A percentile compares a stretch with the other conserved stretches of the same genome.
phyloP scores from a whole-genome alignment of 2,797 vertebrate species.

The Antrozous pallidus region DNA sequence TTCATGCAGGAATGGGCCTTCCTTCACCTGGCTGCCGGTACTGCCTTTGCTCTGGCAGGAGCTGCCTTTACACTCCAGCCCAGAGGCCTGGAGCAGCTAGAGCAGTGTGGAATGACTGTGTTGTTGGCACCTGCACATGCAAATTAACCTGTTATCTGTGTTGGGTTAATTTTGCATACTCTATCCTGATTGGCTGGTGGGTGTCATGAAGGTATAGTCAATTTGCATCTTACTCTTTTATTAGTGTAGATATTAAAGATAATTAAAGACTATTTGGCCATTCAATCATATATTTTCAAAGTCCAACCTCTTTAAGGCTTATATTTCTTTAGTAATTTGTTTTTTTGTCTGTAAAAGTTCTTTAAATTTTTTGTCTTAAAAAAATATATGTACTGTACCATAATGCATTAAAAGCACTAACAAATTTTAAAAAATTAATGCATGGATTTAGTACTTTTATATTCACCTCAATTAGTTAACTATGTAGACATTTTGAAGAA shows the following conservation, averaged over 20 bases:
- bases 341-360: not conserved
- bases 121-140: no score
- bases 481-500: slow-evolving; percentile 16
- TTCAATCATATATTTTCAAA: slow-evolving; percentile 8
- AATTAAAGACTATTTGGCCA: not conserved
- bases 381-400: not conserved
- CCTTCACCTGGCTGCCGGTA: no score
- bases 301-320: not conserved
- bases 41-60: no score
- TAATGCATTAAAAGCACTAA: not conserved
- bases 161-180: no score
- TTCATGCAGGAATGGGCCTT: no score
- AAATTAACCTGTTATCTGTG: no score
- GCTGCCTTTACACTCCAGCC: no score
- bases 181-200: no score
- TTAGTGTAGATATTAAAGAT: not conserved
- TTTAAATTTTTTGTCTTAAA: not conserved
- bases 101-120: no score
- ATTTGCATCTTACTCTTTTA: no score
- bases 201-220: no score
- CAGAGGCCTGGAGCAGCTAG: no score
- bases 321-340: not conserved
- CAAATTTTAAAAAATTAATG: not conserved
- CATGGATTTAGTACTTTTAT: not conserved
- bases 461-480: slow-evolving; percentile 9